These are phyloP conservation scores for Drosophila ustulata DNA, from an alignment of 2,888 invertebrate species.

Conservation along the genomic window DNA sequence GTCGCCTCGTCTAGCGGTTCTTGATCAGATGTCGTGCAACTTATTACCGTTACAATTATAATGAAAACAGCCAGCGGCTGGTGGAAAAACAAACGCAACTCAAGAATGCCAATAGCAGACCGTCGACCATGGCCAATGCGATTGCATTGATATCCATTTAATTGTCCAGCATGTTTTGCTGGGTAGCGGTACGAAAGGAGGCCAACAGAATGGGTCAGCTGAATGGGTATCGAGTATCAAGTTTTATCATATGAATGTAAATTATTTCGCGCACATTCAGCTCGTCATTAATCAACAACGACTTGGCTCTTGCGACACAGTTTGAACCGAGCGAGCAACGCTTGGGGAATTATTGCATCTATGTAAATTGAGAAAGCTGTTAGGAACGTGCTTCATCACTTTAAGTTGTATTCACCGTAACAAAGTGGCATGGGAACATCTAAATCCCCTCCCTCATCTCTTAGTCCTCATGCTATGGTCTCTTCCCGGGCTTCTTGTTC, in stretches of 20 bases:
- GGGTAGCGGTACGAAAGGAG: constrained; percentile 42
- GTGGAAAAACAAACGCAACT: constrained; percentile 3
- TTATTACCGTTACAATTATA: constrained; percentile 78
- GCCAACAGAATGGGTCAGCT: constrained; percentile 67
- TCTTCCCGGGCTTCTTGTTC: neutral
- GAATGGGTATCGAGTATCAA: constrained; percentile 13
- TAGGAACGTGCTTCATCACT: constrained; percentile 53
- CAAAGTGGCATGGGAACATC: constrained; percentile 27
- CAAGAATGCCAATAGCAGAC: constrained; percentile 56
- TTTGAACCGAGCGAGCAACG: constrained; percentile 37
- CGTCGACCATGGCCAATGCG: constrained; percentile 26
- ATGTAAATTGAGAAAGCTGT: constrained; percentile 83
- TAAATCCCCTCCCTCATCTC: neutral
- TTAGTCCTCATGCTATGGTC: neutral
- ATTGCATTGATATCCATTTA: constrained; percentile 75
- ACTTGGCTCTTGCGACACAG: constrained; percentile 66
- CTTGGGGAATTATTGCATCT: constrained; percentile 66
- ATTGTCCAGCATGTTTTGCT: constrained; percentile 51
- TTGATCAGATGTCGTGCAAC: constrained; percentile 66
- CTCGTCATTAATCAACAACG: constrained; percentile 50
- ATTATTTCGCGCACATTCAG: constrained; percentile 45
- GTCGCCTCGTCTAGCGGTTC: constrained; percentile 59
- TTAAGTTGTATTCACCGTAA: constrained; percentile 19
- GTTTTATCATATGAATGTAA: constrained; percentile 55
- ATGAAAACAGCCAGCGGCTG: constrained; percentile 42